phyloP scores from a whole-genome alignment of 2,113 vertebrate genomes.

The Cyrtonyx montezumae region DNA sequence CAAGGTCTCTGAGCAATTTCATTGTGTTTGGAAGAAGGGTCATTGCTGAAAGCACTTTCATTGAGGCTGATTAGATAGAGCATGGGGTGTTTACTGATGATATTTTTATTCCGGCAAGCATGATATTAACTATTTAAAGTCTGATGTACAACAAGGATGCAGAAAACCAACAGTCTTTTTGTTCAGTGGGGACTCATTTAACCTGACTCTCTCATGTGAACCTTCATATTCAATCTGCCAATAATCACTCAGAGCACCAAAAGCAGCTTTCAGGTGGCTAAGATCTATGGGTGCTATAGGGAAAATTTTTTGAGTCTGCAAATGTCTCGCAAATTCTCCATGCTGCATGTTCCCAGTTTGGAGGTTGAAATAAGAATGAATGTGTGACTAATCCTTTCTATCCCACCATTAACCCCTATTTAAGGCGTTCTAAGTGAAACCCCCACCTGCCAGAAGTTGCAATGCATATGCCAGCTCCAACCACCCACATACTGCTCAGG shows the following conservation, averaged over 20 bases:
- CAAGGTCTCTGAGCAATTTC: constrained; percentile 60
- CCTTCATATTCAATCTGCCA: not conserved
- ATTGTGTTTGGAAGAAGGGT: constrained; percentile 45
- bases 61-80: constrained; percentile 37
- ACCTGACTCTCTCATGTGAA: not conserved
- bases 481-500: not conserved
- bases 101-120: constrained; percentile 14
- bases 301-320: not conserved
- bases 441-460: not conserved
- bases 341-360: not conserved
- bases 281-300: not conserved
- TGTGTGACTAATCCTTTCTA: not conserved
- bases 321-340: not conserved
- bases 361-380: not conserved
- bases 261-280: not conserved
- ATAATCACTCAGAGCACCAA: not conserved
- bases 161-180: not conserved
- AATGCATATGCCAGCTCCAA: not conserved
- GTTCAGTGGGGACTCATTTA: not conserved
- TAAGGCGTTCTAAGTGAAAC: not conserved
- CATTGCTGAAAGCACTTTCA: constrained; percentile 52
- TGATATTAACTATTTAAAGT: constrained; percentile 1
- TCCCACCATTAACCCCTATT: not conserved
- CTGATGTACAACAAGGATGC: not conserved
- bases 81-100: not conserved